phyloP scores from a whole-genome alignment of 1,140 invertebrate species.

The Gryllus bimaculatus region DNA sequence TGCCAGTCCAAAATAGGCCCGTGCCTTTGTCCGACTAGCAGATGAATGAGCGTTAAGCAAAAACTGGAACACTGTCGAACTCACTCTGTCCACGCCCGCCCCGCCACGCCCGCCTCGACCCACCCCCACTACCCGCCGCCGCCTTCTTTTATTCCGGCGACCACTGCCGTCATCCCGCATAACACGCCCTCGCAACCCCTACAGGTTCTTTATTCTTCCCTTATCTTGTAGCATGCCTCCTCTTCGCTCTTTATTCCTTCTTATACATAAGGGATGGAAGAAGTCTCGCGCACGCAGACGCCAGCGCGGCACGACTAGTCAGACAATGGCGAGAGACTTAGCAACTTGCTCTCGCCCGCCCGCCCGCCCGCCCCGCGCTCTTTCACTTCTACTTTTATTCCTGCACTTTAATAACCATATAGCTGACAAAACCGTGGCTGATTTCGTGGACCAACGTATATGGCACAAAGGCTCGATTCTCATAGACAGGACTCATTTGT shows the following conservation, averaged over 20 bases:
- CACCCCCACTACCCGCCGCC: not conserved
- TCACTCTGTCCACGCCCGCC: not conserved
- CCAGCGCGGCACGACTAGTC: not conserved
- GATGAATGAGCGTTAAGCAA: conserved; percentile 15
- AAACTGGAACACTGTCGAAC: conserved; percentile 15
- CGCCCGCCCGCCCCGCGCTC: too few species aligned
- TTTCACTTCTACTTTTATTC: not conserved
- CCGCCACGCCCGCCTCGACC: not conserved
- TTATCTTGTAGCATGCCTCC: conserved; percentile 11
- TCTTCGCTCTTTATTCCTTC: conserved; percentile 16
- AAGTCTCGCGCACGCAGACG: conserved; percentile 6
- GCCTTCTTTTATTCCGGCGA: not conserved
- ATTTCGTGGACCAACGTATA: conserved; percentile 15
- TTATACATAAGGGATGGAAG: conserved; percentile 9
- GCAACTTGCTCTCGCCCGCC: not conserved
- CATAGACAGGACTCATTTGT: conserved; percentile 12
- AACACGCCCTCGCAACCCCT: too few species aligned
- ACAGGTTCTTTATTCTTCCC: conserved; percentile 15
- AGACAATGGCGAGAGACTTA: conserved; percentile 16
- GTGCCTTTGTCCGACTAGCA: conserved; percentile 7
- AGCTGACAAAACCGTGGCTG: conserved; percentile 16
- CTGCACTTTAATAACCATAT: conserved; percentile 16
- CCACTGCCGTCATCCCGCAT: too few species aligned
- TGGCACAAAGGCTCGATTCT: conserved; percentile 15
- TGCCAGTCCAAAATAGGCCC: conserved; percentile 11